Evolutionary conservation across 2,797 vertebrate genomes (phyloP).

Genomic region (Microchirus variegatus): DNA sequence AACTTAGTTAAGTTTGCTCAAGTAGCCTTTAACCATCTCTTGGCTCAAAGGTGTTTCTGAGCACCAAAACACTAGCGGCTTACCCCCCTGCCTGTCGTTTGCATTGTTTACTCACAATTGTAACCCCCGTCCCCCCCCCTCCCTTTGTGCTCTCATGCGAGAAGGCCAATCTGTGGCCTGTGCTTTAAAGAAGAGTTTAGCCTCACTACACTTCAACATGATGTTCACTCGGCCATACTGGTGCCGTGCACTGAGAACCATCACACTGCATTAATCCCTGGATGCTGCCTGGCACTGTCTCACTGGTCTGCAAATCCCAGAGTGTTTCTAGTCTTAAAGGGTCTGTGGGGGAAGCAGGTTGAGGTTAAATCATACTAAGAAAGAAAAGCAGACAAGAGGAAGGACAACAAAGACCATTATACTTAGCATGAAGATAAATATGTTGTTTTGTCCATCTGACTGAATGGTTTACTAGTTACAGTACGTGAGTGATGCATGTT

Average conservation of each 20-base stretch:
- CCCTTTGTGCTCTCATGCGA: slow-evolving; percentile 45
- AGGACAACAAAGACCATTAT: background rate
- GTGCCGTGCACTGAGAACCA: slow-evolving; percentile 59
- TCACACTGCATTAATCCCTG: slow-evolving; percentile 67
- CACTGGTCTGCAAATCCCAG: slow-evolving; percentile 37
- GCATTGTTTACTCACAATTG: slow-evolving; percentile 35
- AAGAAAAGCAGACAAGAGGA: slow-evolving; percentile 3
- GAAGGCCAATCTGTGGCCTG: slow-evolving; percentile 58
- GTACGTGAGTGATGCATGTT: slow-evolving; percentile 38
- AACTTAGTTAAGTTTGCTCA: slow-evolving; percentile 51
- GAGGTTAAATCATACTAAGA: slow-evolving; percentile 28
- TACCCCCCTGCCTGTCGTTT: slow-evolving; percentile 43
- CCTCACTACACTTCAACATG: slow-evolving; percentile 53
- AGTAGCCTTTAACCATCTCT: slow-evolving; percentile 35
- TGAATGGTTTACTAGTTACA: slow-evolving; percentile 30
- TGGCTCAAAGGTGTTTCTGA: slow-evolving; percentile 33
- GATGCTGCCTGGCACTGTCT: slow-evolving; percentile 53
- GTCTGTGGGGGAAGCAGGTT: background rate
- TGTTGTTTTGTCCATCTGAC: slow-evolving; percentile 30
- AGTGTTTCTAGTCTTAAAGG: slow-evolving; percentile 39
- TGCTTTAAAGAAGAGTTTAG: slow-evolving; percentile 52
- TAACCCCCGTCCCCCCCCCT: too few species aligned
- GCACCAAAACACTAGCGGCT: slow-evolving; percentile 42
- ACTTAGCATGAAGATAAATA: slow-evolving; percentile 18
- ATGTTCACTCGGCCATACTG: slow-evolving; percentile 66